A percentile compares a stretch with the other conserved stretches of the same genome.
These are phyloP conservation scores for Caerostris darwini DNA, from an alignment of 1,140 invertebrate genomes.

Conservation along the genomic window DNA sequence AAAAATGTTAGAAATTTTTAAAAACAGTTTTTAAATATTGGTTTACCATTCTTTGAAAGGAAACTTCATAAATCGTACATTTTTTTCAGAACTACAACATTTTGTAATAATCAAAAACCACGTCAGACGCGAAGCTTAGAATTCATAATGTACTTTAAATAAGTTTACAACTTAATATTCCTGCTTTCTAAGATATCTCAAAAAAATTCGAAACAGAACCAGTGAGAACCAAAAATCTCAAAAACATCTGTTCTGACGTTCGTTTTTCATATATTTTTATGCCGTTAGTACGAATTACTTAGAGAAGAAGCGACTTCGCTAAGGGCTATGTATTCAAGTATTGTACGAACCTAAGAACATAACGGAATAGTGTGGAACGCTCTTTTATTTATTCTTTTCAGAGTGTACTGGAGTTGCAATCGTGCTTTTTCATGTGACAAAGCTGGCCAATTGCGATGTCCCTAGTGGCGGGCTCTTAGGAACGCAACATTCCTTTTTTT, in stretches of 20 bases:
- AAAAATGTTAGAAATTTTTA: no score
- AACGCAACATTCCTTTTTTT: not conserved
- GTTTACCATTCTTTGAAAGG: no score
- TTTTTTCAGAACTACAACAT: no score
- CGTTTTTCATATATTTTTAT: constrained; percentile 22
- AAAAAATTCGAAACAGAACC: not conserved
- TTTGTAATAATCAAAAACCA: no score
- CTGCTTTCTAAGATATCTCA: not conserved
- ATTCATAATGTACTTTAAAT: not conserved
- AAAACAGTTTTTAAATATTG: no score
- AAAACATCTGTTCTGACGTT: constrained; percentile 37
- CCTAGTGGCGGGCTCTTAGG: constrained; percentile 6
- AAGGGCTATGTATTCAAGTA: constrained; percentile 16
- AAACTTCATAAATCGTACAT: no score
- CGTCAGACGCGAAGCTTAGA: not conserved
- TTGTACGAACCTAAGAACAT: not conserved
- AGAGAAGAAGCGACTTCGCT: not conserved
- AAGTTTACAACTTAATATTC: not conserved
- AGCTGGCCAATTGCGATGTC: constrained; percentile 18
- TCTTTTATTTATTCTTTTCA: constrained; percentile 10
- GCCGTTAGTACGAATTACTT: constrained; percentile 27
- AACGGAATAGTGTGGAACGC: not conserved
- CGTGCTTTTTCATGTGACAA: constrained; percentile 35
- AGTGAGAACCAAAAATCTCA: not conserved
- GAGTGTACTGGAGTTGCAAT: constrained; percentile 13